phyloP scores from a whole-genome alignment of 2,113 vertebrate species.

The Rhizomys pruinosus region DNA sequence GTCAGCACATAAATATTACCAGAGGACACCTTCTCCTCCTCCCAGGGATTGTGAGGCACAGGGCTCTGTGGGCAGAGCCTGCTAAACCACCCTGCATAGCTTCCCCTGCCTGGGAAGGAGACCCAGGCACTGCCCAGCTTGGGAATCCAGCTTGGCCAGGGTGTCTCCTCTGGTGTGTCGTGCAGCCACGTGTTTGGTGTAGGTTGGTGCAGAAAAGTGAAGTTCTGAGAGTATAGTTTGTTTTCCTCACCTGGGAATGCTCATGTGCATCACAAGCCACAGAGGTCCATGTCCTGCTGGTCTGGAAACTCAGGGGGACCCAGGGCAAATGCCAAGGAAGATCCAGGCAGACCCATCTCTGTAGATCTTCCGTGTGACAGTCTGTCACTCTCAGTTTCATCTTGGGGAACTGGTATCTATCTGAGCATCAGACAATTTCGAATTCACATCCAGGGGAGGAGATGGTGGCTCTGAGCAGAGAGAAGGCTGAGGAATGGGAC shows the following conservation, averaged over 20 bases:
- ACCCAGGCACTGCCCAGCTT: fast-evolving
- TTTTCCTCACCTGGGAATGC: neutral
- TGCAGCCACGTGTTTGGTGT: neutral
- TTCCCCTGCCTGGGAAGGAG: neutral
- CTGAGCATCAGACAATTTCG: neutral
- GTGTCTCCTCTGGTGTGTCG: neutral
- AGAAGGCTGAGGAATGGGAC: neutral
- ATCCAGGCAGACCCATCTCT: neutral
- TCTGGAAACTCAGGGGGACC: neutral
- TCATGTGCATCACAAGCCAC: neutral
- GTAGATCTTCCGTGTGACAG: neutral
- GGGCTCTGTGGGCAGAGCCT: neutral
- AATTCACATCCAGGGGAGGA: neutral
- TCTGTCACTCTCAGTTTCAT: neutral
- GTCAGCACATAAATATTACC: neutral
- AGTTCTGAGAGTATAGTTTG: neutral
- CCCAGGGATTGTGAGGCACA: too few species aligned
- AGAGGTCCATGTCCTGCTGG: neutral
- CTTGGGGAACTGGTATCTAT: neutral
- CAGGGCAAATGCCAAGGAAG: neutral
- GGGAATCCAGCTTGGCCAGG: too few species aligned
- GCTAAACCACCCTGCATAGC: too few species aligned
- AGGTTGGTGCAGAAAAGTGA: neutral
- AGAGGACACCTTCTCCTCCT: neutral
- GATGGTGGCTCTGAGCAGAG: too few species aligned